Evolutionary conservation across 2,888 invertebrate species (phyloP).

Genomic region (Tachina grossa): DNA sequence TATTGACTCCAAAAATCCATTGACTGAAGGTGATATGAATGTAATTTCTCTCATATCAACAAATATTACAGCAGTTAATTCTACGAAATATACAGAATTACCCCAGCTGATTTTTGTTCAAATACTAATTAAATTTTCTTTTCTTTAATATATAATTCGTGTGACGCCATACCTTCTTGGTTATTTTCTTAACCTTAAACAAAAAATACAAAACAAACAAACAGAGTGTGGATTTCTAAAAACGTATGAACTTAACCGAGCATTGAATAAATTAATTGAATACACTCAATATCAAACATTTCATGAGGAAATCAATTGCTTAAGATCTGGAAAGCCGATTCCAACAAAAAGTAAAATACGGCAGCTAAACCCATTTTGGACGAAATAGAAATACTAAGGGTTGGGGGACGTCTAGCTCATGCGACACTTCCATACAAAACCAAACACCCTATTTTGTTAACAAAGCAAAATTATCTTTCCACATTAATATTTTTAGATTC

Average conservation of each 20-base stretch:
- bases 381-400: background rate
- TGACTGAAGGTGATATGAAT: background rate
- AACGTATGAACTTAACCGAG: slow-evolving; percentile 5
- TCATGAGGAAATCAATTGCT: background rate
- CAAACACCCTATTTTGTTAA: too few species aligned
- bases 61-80: background rate
- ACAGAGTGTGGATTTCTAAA: background rate
- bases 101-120: background rate
- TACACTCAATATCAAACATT: background rate
- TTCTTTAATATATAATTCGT: slow-evolving; percentile 4
- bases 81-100: background rate
- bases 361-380: background rate
- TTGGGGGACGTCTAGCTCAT: background rate
- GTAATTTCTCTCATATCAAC: background rate
- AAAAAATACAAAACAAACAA: background rate
- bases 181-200: background rate
- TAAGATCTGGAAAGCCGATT: background rate
- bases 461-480: too few species aligned
- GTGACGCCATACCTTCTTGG: background rate
- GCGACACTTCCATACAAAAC: slow-evolving; percentile 2
- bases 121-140: background rate
- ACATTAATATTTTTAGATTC: too few species aligned
- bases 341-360: slow-evolving; percentile 8
- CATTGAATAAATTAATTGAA: background rate
- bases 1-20: background rate